Conservation (phyloP, 2,888 invertebrate species). For the Hemithea aestivaria region DNA sequence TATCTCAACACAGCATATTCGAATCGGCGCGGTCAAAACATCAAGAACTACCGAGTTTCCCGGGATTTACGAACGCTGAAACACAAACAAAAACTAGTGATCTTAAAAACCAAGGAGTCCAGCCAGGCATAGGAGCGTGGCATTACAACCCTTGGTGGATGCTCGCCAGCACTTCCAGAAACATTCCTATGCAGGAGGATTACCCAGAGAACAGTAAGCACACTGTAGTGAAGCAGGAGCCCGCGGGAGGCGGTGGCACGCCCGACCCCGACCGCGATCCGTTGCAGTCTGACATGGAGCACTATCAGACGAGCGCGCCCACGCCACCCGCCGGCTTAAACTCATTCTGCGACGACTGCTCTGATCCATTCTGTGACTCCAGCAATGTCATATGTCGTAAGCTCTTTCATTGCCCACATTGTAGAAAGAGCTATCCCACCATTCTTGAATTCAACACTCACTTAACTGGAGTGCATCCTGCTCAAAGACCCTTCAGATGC, state of each 20-base stretch:
- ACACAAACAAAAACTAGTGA: slow-evolving; percentile 74
- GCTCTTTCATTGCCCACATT: slow-evolving; percentile 76
- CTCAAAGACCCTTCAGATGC: slow-evolving; percentile 75
- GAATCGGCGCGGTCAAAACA: slow-evolving; percentile 65
- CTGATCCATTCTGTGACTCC: slow-evolving; percentile 75
- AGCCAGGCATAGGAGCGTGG: slow-evolving; percentile 67
- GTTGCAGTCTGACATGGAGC: slow-evolving; percentile 59
- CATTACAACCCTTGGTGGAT: slow-evolving; percentile 79
- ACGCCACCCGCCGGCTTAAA: slow-evolving; percentile 69
- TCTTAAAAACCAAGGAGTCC: slow-evolving; percentile 60
- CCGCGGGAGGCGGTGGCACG: slow-evolving; percentile 60
- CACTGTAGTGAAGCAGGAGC: slow-evolving; percentile 71
- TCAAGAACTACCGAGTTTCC: slow-evolving; percentile 72
- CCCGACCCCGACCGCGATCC: slow-evolving; percentile 70
- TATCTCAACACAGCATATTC: slow-evolving; percentile 74
- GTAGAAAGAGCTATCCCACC: slow-evolving; percentile 75
- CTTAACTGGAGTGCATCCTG: slow-evolving; percentile 73
- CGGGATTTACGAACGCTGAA: slow-evolving; percentile 74
- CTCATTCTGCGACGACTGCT: slow-evolving; percentile 75
- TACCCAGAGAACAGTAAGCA: slow-evolving; percentile 67
- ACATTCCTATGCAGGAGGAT: slow-evolving; percentile 67
- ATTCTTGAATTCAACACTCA: slow-evolving; percentile 76
- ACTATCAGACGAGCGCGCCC: slow-evolving; percentile 52
- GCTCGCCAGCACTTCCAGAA: slow-evolving; percentile 72
- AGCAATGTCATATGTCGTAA: slow-evolving; percentile 68